Evolutionary conservation across 1,140 invertebrate genomes (phyloP).

Genomic region (Hirudo medicinalis): DNA sequence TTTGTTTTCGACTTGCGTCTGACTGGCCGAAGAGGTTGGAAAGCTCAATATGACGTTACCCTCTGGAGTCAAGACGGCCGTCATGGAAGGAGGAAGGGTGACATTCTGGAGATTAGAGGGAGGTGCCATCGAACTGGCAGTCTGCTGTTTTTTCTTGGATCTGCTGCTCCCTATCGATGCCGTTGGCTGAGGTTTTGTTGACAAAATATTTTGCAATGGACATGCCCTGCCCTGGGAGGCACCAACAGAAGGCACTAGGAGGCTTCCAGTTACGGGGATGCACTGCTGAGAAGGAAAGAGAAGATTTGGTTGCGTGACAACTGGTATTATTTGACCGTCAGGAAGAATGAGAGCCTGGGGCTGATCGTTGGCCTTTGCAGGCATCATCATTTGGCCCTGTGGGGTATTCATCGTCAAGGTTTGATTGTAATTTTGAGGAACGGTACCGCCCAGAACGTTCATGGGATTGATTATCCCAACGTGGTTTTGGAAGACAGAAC

Average conservation of each 20-base stretch:
- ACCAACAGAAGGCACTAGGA: constrained; percentile 14
- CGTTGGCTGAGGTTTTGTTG: not conserved
- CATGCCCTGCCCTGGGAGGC: not conserved
- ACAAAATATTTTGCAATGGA: not conserved
- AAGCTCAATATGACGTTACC: constrained; percentile 19
- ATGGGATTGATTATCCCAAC: not conserved
- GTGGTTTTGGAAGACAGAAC: not conserved
- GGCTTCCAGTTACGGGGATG: constrained; percentile 19
- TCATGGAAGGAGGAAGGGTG: constrained; percentile 16
- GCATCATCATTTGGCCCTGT: constrained; percentile 21
- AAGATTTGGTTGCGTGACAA: constrained; percentile 39
- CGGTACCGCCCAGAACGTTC: constrained; percentile 1
- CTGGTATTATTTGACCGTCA: constrained; percentile 41
- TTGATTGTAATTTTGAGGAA: constrained; percentile 15
- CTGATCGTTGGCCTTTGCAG: constrained; percentile 32
- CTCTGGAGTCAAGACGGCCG: constrained; percentile 20
- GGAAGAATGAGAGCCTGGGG: constrained; percentile 39
- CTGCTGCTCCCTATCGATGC: not conserved
- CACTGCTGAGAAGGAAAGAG: constrained; percentile 24
- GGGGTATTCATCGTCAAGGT: constrained; percentile 20
- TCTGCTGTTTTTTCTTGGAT: constrained; percentile 4
- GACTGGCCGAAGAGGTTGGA: constrained; percentile 10
- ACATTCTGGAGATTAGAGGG: not conserved
- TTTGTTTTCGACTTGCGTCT: not conserved
- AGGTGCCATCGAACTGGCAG: not conserved